These are phyloP conservation scores for Hipposideros larvatus DNA, from an alignment of 2,797 vertebrate genomes.

Conservation along the genomic window DNA sequence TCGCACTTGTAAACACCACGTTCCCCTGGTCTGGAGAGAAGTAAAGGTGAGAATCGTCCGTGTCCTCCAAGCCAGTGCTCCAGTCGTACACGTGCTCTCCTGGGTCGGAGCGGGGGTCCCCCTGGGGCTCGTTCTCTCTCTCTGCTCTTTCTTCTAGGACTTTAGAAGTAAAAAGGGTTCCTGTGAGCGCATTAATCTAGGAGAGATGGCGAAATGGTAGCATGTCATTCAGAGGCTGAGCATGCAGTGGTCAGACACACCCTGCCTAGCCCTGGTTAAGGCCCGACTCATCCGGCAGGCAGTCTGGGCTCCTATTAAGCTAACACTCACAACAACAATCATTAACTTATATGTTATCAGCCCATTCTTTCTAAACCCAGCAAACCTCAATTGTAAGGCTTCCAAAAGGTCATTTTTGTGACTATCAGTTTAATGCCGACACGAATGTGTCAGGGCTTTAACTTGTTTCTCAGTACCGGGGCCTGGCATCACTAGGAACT, in stretches of 20 bases:
- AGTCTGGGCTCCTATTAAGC: neutral
- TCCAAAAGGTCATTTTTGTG: neutral
- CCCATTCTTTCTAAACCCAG: neutral
- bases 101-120: slow-evolving; percentile 50
- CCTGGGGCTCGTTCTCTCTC: slow-evolving; percentile 88
- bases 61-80: slow-evolving; percentile 95
- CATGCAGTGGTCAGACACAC: accelerated
- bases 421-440: neutral
- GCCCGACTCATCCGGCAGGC: neutral
- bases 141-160: slow-evolving; percentile 96
- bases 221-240: slow-evolving; percentile 46
- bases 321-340: neutral
- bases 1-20: slow-evolving; percentile 96
- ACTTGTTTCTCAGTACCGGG: too few species aligned
- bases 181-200: slow-evolving; percentile 97
- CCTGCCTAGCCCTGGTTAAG: neutral
- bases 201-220: slow-evolving; percentile 68
- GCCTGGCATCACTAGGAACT: neutral
- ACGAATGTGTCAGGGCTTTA: neutral
- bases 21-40: slow-evolving; percentile 98
- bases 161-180: slow-evolving; percentile 95
- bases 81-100: slow-evolving; percentile 95
- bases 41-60: slow-evolving; percentile 96
- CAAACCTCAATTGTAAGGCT: neutral
- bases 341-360: neutral